Evolutionary conservation across 2,888 invertebrate genomes (phyloP).

Genomic region (Ormyrus labotus): DNA sequence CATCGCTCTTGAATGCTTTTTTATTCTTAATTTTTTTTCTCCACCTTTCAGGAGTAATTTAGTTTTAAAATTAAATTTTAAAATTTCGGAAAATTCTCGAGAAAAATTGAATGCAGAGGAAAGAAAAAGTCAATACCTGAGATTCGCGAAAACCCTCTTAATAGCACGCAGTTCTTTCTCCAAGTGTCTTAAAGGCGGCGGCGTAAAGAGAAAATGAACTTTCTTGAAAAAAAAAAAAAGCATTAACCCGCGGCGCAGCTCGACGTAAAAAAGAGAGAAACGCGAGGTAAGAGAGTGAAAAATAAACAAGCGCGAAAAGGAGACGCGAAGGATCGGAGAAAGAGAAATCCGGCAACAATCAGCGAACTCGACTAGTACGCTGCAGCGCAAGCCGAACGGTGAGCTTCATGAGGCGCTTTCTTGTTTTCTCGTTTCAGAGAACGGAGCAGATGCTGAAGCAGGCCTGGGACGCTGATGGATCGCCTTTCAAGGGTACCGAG

Average conservation of each 20-base stretch:
- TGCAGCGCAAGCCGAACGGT: neutral
- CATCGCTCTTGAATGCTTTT: too few species aligned
- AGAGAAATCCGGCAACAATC: constrained; percentile 45
- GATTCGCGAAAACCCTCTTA: too few species aligned
- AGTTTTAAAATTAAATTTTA: too few species aligned
- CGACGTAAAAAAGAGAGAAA: neutral
- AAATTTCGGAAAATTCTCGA: too few species aligned
- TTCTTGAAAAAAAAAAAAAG: neutral
- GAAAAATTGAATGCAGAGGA: too few species aligned
- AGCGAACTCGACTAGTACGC: constrained; percentile 6
- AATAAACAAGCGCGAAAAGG: neutral
- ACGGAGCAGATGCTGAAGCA: constrained; percentile 83
- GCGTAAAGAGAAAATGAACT: too few species aligned
- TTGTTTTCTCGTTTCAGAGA: constrained; percentile 68
- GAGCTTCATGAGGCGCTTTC: neutral
- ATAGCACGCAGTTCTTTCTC: too few species aligned
- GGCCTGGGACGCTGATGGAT: constrained; percentile 92
- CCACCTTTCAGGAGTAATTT: too few species aligned
- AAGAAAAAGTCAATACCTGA: too few species aligned
- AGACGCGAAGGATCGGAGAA: constrained; percentile 41
- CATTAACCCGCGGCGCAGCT: neutral
- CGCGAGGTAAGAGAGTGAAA: neutral
- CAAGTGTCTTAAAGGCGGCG: too few species aligned
- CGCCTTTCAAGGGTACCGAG: constrained; percentile 90
- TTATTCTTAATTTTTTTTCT: too few species aligned